Evolutionary conservation across 1,140 invertebrate species (phyloP), one percentile per base, ranked within the genome.

Genomic region (Ylistrum balloti): DNA sequence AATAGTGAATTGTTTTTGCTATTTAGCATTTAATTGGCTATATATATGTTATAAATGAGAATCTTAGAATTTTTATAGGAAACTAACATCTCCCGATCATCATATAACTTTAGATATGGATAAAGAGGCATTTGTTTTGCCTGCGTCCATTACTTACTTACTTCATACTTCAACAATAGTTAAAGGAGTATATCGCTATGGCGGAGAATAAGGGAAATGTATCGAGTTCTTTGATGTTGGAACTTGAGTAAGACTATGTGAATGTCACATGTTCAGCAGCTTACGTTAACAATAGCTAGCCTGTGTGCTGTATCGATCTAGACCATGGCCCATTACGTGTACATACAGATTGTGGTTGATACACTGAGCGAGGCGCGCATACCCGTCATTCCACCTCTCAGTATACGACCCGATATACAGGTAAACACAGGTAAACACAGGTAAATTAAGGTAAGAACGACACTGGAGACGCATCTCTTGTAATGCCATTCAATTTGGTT

Each of bases 201-300:
- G n/a, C n/a, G n/a, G n/a, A n/a, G n/a, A n/a, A n/a, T n/a, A n/a
- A n/a, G n/a, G n/a, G n/a, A n/a, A n/a, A n/a, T n/a, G n/a, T n/a
- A n/a, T n/a, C n/a, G n/a, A n/a, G n/a, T 38, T 45, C 28, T 74
- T 74, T 74, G 22, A n/a, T 74, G 22, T 28, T 17, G 22, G n/a
- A 74, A 74, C 56, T 17, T 74, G 56, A 74, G 56, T n/a, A 74
- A 74, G 56, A 28, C 56, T 74, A n/a, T 74, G 56, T 74, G 56
- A n/a, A 28, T 74, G 56, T 28, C n/a, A 28, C 28, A 11, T 74
- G 22, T 74, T 74, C 56, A 74, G 56, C 22, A 28, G 56, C n/a
- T 74, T 5, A 7, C 22, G 2, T 1, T 5, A 7, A 74, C 56
- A 74, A 74, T 74, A 28, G 56, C 56, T 7, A 5, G 22, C 5